phyloP scores from a whole-genome alignment of 1,140 invertebrate genomes.

The Drosophila jambulina region DNA sequence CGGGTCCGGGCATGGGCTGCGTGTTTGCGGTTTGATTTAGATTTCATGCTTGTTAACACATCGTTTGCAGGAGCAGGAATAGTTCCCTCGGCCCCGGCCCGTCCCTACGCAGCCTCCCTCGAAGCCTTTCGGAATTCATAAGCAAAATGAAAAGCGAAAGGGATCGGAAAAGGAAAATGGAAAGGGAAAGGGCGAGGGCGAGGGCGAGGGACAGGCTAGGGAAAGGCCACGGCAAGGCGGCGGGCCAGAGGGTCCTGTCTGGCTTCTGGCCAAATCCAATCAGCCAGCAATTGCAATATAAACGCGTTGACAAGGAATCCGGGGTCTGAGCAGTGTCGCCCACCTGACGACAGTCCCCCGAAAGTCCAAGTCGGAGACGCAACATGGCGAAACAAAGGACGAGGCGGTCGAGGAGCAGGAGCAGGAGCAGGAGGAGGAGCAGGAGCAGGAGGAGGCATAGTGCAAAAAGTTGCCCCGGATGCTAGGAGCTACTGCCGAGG shows the following conservation, averaged over 20 bases:
- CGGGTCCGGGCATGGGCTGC: constrained; percentile 24
- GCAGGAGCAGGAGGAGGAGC: not conserved
- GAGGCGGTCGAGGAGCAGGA: not conserved
- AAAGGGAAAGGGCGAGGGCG: not conserved
- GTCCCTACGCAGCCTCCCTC: not conserved
- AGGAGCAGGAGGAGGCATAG: not conserved
- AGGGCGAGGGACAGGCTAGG: not conserved
- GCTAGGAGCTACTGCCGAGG: constrained; percentile 12
- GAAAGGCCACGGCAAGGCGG: not conserved
- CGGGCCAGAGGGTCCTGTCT: constrained; percentile 19
- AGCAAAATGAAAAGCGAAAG: constrained; percentile 55
- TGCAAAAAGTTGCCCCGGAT: constrained; percentile 30
- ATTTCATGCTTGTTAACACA: constrained; percentile 69
- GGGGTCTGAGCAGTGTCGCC: constrained; percentile 16
- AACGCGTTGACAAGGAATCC: constrained; percentile 52
- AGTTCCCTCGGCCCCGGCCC: constrained; percentile 14
- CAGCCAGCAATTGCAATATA: constrained; percentile 61
- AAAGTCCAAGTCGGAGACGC: constrained; percentile 2
- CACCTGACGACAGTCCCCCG: constrained; percentile 20
- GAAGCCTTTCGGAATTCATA: constrained; percentile 44
- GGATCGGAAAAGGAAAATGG: constrained; percentile 9
- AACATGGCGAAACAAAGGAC: constrained; percentile 9
- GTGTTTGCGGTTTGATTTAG: constrained; percentile 68
- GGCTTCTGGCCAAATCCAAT: constrained; percentile 58
- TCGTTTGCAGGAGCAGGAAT: constrained; percentile 57